phyloP scores from a whole-genome alignment of 2,113 vertebrate species.

The Poeciliopsis occidentalis region DNA sequence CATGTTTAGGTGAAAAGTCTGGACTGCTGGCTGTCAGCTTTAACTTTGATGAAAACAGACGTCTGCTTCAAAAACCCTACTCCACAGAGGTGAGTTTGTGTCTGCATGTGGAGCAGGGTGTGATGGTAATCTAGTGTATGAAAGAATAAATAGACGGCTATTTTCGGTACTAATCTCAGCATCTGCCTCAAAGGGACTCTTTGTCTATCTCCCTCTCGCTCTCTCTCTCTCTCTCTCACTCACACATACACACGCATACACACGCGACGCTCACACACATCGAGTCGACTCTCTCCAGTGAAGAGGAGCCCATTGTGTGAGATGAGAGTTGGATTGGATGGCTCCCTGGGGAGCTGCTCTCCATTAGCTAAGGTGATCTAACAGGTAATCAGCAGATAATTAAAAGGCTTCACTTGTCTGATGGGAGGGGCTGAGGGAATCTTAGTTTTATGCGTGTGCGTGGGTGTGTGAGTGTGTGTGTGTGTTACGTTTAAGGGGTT shows the following conservation, averaged over 20 bases:
- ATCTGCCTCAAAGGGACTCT: constrained; percentile 78
- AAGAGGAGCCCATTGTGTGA: constrained; percentile 82
- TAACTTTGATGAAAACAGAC: constrained; percentile 46
- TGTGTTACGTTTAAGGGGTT: constrained; percentile 29
- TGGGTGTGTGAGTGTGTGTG: constrained; percentile 21
- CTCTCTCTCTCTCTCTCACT: constrained; percentile 11
- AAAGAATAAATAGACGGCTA: constrained; percentile 81
- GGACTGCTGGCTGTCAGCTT: constrained; percentile 16
- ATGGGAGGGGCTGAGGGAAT: constrained; percentile 70
- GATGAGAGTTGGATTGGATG: constrained; percentile 86
- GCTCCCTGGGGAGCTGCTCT: constrained; percentile 82
- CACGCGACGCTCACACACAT: constrained; percentile 16
- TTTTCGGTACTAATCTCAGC: constrained; percentile 80
- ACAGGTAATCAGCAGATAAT: constrained; percentile 88
- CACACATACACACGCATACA: constrained; percentile 3
- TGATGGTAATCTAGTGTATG: constrained; percentile 74
- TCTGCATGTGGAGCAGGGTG: constrained; percentile 31
- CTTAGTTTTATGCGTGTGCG: neutral
- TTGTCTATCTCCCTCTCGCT: constrained; percentile 39
- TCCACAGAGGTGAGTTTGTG: constrained; percentile 31
- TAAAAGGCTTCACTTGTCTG: constrained; percentile 83
- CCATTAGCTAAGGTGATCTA: constrained; percentile 87
- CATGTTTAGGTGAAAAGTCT: neutral
- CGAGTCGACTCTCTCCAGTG: constrained; percentile 70
- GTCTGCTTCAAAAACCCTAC: constrained; percentile 32